A percentile compares a stretch with the other conserved stretches of the same genome.
Evolutionary conservation across 1,140 invertebrate species (phyloP).

Genomic region (Schlechtendalia chinensis): DNA sequence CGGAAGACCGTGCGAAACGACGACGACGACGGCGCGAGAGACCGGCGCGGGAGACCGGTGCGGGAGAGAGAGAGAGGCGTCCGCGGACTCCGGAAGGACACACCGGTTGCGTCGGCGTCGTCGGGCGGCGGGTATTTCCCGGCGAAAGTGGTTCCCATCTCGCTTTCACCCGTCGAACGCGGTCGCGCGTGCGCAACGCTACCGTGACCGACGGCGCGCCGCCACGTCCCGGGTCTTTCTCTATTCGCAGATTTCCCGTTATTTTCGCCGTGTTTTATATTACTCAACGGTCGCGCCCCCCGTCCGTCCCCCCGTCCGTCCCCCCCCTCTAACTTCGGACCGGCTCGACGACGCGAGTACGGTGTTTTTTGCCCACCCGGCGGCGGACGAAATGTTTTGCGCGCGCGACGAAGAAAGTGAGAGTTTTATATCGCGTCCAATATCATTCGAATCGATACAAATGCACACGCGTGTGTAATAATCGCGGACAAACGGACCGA

Average conservation of each 20-base stretch:
- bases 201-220: constrained; percentile 13
- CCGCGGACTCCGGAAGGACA: constrained; percentile 46
- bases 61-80: neutral
- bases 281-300: constrained; percentile 15
- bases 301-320: neutral
- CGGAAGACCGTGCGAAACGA: neutral
- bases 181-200: neutral
- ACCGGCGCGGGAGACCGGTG: too few species aligned
- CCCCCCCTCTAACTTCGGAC: too few species aligned
- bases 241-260: constrained; percentile 12
- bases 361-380: too few species aligned
- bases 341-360: too few species aligned
- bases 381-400: neutral
- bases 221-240: neutral
- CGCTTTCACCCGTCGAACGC: constrained; percentile 44
- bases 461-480: too few species aligned
- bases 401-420: constrained; percentile 35
- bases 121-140: constrained; percentile 39
- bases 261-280: constrained; percentile 3
- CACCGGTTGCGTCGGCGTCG: constrained; percentile 48
- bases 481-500: neutral
- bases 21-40: neutral
- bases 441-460: neutral
- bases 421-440: constrained; percentile 1
- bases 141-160: constrained; percentile 50